Conservation (phyloP, 2,888 invertebrate species). For the Anagyrus pseudococci region DNA sequence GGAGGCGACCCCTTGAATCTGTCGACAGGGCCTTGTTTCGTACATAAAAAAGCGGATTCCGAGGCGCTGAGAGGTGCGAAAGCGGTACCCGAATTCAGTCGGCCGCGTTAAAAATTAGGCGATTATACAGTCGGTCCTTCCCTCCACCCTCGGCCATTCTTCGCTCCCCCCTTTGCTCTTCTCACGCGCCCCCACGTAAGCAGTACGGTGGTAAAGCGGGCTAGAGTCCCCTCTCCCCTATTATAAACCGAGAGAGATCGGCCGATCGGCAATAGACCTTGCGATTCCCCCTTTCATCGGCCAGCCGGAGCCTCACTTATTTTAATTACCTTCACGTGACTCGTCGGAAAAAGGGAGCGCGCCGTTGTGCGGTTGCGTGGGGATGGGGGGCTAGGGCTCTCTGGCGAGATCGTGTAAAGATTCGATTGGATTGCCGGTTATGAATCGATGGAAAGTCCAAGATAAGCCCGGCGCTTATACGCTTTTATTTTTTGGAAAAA, state of each 20-base stretch:
- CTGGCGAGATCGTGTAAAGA: background rate
- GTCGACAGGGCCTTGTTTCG: conserved; percentile 10
- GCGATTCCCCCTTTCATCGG: too few species aligned
- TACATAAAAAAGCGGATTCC: background rate
- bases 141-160: background rate
- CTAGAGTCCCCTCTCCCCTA: too few species aligned
- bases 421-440: conserved; percentile 27
- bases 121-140: background rate
- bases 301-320: too few species aligned
- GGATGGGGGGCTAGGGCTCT: too few species aligned
- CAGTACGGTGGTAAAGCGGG: too few species aligned
- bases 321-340: conserved; percentile 60
- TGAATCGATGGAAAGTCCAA: conserved; percentile 31
- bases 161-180: background rate
- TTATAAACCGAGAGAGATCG: background rate
- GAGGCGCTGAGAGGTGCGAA: conserved; percentile 24
- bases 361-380: background rate
- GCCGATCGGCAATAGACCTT: conserved; percentile 49
- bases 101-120: background rate
- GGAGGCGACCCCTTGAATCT: conserved; percentile 5
- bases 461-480: conserved; percentile 19
- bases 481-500: too few species aligned
- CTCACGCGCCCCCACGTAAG: too few species aligned
- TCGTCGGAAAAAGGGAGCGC: conserved; percentile 50
- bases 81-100: background rate